Evolutionary conservation across 2,797 vertebrate species (phyloP), one percentile per base, ranked within the genome.

Genomic region (Triplophysa yarkandensis): DNA sequence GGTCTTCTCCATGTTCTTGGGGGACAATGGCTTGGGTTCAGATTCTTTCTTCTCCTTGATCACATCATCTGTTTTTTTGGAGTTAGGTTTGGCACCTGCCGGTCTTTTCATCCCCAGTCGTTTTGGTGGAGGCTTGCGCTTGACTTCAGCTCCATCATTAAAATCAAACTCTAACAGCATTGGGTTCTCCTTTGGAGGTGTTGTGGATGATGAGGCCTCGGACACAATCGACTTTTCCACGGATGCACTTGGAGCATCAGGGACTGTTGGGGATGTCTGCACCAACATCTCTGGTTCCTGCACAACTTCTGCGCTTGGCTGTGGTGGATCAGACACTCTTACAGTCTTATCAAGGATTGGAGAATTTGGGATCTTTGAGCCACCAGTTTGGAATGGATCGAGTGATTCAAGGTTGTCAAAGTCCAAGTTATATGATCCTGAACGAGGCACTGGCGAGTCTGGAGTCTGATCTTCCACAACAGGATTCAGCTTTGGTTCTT

Each of bases 111-210:
- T 34, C 25, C 92, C 91, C 21, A 93, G 85, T 65, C 80, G 93
- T 84, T 88, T 93, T 1, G 87, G 91, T 21, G 89, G 93, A 0
- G 86, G 90, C 34, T 91, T 94, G 75, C 27, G 69, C 81, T 84
- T 84, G 64, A 89, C 74, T 36, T 88, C 58, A 0, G 28, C 9
- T 0, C 78, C 79, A 6, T 93, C 91, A 1, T 87, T 86, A 28
- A 95, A 94, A 76, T 92, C 92, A 81, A 95, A 94, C 82, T 96
- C 96, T 1, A 95, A 86, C 78, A 89, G 91, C 58, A 93, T 3
- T 0, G 91, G 85, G 68, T 72, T 86, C 1, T 78, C 67, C 60
- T 85, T 89, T 21, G 36, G 58, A 0, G 74, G 73, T 9, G 85
- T 84, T 14, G 28, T 44, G 30, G 77, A 3, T 4, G 62, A 55